Base-by-base conservation (phyloP, 2,888 invertebrate species). In the Drosophila neotestacea region DNA sequence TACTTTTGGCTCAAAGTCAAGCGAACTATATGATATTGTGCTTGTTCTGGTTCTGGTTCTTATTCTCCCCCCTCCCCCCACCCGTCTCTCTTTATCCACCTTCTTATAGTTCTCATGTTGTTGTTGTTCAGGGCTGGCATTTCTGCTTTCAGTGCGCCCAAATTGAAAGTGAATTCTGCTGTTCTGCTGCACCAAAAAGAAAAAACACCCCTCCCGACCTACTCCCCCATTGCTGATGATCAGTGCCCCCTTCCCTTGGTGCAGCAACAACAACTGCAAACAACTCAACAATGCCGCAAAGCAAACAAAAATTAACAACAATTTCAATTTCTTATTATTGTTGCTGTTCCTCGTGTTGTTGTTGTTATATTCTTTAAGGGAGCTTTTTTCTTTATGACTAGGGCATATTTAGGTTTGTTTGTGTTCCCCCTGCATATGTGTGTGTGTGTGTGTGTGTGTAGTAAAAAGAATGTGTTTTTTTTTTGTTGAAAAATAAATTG, bases 151-250 rank as follows among this genome's bases (percentile, higher is more conserved):
- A 62, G 55, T 67, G 75, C 70, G 74, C 77, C 77, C 79, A 70
- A 84, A 84, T 86, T 85, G 85, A 86, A 86, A 85, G 87, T 85
- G 85, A 84, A 85, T 79, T 86, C 68, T 77, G 75, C 51, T 85
- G 80, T 76, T 79, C 41, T 63, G 68, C 65, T 73, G 86, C 86
- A 78, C 61, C 77, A 56, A 22, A 34, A 22, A 27, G n/a, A 16
- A 22, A 71, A 22, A 0, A 1, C 0, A 7, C 2, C 4, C 10
- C 0, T 0, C 38, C 32, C 38, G 42, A 4, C 10, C 66, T 55
- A 6, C 39, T 2, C 5, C 51, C 34, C 28, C 16, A 32, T 0
- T 4, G 10, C 2, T 28, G 30, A 6, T 10, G 38, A 39, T 27
- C 59, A 32, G 44, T 32, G 47, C 13, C 11, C 58, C 54, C 32